These are phyloP conservation scores for Anguilla marmorata DNA, from an alignment of 2,797 vertebrate species.

Conservation along the genomic window DNA sequence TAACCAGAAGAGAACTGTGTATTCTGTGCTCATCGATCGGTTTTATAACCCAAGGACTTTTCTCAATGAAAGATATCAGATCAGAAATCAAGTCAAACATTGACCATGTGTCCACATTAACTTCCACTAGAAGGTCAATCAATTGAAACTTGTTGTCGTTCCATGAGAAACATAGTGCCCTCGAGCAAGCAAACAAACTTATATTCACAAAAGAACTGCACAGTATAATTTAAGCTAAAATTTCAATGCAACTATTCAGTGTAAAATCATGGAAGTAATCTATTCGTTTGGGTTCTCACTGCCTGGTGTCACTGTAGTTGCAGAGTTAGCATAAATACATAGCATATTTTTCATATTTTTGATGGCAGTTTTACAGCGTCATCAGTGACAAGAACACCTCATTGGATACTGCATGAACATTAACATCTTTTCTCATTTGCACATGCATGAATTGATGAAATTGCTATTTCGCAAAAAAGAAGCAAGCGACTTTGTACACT, in stretches of 20 bases:
- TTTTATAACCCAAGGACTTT: slow-evolving; percentile 16
- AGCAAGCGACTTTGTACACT: background rate
- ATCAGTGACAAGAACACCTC: background rate
- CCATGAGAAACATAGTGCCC: slow-evolving; percentile 17
- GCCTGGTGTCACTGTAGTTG: background rate
- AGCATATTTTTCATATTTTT: background rate
- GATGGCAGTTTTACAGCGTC: background rate
- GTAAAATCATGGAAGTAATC: background rate
- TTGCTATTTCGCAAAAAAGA: background rate
- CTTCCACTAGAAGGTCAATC: slow-evolving; percentile 2
- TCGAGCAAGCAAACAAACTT: background rate
- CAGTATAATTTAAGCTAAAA: background rate
- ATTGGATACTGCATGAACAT: background rate
- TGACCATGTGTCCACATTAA: slow-evolving; percentile 18
- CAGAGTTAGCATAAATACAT: background rate
- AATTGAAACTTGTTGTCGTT: background rate
- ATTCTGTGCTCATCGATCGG: background rate
- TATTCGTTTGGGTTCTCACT: background rate
- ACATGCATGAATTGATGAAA: background rate
- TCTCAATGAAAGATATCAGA: slow-evolving; percentile 22
- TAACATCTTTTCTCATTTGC: background rate
- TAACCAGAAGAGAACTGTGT: background rate
- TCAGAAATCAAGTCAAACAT: slow-evolving; percentile 20
- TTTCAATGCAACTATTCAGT: background rate
- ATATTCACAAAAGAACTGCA: background rate